phyloP scores from a whole-genome alignment of 1,140 invertebrate species.

The Camponotus floridanus region DNA sequence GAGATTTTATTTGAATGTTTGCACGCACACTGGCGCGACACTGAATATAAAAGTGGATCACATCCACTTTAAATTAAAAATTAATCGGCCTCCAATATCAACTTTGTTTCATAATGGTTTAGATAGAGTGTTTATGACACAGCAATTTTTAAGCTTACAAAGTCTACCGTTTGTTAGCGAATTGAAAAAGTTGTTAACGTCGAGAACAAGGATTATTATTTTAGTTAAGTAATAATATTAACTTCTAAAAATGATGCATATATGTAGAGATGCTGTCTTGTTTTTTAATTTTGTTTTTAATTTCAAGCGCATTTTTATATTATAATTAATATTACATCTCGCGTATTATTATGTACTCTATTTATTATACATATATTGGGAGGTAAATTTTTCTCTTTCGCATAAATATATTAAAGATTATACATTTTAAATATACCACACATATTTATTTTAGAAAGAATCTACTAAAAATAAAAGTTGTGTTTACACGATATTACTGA shows the following conservation, averaged over 20 bases:
- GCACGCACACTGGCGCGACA: not conserved
- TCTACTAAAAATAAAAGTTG: conserved; percentile 36
- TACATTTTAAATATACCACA: not conserved
- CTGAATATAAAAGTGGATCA: not conserved
- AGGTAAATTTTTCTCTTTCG: not conserved
- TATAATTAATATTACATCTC: not conserved
- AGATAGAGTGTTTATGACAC: conserved; percentile 35
- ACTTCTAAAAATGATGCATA: not conserved
- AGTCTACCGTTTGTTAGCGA: conserved; percentile 12
- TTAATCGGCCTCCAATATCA: conserved; percentile 21
- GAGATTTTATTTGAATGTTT: not conserved
- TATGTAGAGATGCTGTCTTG: not conserved
- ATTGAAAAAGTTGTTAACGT: conserved; percentile 38
- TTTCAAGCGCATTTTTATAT: not conserved
- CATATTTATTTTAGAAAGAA: not conserved
- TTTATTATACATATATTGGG: not conserved
- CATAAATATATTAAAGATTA: not conserved
- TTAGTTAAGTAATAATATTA: conserved; percentile 20
- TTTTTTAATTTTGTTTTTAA: not conserved
- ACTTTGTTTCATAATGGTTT: conserved; percentile 30
- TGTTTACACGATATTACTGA: not conserved
- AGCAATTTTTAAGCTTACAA: conserved; percentile 10
- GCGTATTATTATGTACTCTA: not conserved
- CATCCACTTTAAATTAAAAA: conserved; percentile 27
- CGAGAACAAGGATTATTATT: conserved; percentile 13